A percentile compares a stretch with the other conserved stretches of the same genome.
These are phyloP conservation scores for Ailurus styani DNA, from an alignment of 2,113 vertebrate species.

Conservation along the genomic window DNA sequence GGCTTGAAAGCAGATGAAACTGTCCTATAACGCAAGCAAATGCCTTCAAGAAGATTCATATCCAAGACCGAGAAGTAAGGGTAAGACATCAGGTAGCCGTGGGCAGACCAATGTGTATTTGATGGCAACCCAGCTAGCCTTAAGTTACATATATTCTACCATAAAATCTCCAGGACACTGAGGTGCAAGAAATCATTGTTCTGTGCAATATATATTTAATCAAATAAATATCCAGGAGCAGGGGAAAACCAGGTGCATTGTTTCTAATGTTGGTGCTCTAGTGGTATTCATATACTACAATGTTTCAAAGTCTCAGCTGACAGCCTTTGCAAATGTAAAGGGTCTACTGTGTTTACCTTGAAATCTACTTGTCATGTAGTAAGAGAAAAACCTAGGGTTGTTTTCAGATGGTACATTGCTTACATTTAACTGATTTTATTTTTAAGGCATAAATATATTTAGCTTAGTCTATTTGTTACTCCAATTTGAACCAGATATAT, in stretches of 20 bases:
- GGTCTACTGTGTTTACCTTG: neutral
- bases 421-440: neutral
- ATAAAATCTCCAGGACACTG: neutral
- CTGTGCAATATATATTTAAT: neutral
- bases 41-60: neutral
- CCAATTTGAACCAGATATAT: neutral
- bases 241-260: neutral
- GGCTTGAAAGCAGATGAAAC: neutral
- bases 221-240: neutral
- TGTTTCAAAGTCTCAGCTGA: neutral
- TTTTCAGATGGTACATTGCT: neutral
- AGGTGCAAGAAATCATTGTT: neutral
- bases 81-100: neutral
- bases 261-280: neutral
- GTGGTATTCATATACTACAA: neutral
- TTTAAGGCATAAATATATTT: neutral
- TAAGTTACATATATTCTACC: neutral
- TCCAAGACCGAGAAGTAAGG: neutral
- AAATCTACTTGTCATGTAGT: neutral
- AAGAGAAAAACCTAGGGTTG: neutral
- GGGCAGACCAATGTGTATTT: neutral
- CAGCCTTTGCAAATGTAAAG: neutral
- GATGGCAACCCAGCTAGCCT: neutral
- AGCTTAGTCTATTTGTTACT: neutral
- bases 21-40: neutral